A percentile compares a stretch with the other conserved stretches of the same genome.
Conservation (phyloP, 2,888 invertebrate species). For the Phengaris alcon region DNA sequence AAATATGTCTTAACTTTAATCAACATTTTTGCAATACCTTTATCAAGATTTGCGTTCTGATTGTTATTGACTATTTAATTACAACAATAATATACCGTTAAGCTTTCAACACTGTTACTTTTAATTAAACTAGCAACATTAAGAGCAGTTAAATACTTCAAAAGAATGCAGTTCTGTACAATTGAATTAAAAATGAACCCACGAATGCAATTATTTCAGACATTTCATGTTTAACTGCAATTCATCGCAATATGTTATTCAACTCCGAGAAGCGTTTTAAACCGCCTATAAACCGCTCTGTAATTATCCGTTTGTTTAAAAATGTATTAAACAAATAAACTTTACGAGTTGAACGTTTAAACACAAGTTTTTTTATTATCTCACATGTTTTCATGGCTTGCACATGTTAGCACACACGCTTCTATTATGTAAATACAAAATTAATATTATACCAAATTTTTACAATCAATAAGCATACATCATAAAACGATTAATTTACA, state of each 20-base stretch:
- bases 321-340: constrained; percentile 74
- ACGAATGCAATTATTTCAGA: constrained; percentile 29
- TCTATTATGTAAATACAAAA: neutral
- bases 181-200: constrained; percentile 30
- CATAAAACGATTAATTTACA: constrained; percentile 7
- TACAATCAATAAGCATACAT: neutral
- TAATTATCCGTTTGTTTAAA: constrained; percentile 75
- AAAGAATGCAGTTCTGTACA: constrained; percentile 14
- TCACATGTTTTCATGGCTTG: constrained; percentile 64
- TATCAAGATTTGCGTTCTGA: neutral
- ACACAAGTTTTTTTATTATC: constrained; percentile 70
- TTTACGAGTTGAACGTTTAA: constrained; percentile 71
- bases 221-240: constrained; percentile 28
- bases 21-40: neutral
- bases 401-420: neutral
- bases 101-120: constrained; percentile 2
- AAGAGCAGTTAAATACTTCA: constrained; percentile 12
- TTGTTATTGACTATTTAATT: neutral
- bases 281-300: constrained; percentile 63
- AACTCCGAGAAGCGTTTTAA: constrained; percentile 51
- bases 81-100: neutral
- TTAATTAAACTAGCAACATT: constrained; percentile 23
- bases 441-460: neutral
- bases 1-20: neutral
- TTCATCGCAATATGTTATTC: constrained; percentile 57